Evolutionary conservation across 2,797 vertebrate genomes (phyloP).

Genomic region (Syndactyla subalaris): DNA sequence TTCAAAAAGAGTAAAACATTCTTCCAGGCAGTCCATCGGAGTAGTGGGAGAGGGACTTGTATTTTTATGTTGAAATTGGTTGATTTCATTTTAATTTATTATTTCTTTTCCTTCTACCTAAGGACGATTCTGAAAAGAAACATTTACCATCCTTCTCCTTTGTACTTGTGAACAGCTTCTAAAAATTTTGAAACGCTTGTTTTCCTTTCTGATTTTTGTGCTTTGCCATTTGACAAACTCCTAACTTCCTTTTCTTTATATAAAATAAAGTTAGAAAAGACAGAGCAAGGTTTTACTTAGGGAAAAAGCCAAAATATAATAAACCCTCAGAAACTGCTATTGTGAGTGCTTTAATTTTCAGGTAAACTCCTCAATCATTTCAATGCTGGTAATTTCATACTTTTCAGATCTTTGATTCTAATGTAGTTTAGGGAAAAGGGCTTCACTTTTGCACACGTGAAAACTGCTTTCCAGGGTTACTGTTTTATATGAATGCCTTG

Average conservation of each 20-base stretch:
- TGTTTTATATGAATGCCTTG: background rate
- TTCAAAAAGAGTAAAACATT: background rate
- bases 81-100: background rate
- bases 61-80: conserved; percentile 11
- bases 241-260: background rate
- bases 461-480: background rate
- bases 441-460: background rate
- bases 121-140: background rate
- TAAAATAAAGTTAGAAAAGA: background rate
- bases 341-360: background rate
- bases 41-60: background rate
- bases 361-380: background rate
- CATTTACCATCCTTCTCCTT: background rate
- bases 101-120: background rate
- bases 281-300: background rate
- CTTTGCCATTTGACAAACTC: background rate
- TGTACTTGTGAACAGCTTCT: background rate
- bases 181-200: background rate
- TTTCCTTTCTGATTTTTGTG: background rate
- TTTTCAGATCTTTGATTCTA: background rate
- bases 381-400: background rate
- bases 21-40: background rate
- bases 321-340: background rate
- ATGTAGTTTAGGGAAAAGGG: background rate
- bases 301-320: background rate